Evolutionary conservation across 2,888 invertebrate species (phyloP), one percentile per base, ranked within the genome.

Genomic region (Drosophila colorata): DNA sequence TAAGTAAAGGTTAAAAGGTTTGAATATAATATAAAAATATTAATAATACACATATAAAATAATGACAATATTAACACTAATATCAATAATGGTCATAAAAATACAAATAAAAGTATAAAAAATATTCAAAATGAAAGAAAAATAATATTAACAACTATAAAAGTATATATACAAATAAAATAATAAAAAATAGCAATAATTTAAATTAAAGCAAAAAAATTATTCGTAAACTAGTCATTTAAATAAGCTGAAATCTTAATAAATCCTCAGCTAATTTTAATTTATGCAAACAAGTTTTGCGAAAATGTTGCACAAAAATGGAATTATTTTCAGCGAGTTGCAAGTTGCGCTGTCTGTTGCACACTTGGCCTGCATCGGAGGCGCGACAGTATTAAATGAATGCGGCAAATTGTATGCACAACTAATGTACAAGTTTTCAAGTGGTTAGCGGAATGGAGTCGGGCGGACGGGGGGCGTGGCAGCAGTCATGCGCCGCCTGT

Each of bases 331-430:
- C 40, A 57, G 37, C 52, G 14, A 44, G 49, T 37, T 41, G 28
- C 55, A 13, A 43, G 40, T 33, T 31, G 46, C 57, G 46, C 59
- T 70, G 74, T 74, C 65, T 65, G 70, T 16, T 60, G 76, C 74
- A 70, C 75, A 59, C 55, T 69, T 31, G 38, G 35, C 48, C 70
- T 25, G 40, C 8, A 11, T 33, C 28, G 14, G 44, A 28, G 51
- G 51, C 38, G 51, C 51, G 69, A 65, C 55, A 74, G 43, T 43
- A 60, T 78, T 67, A 64, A 74, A 60, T 78, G 75, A 74, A 68
- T 78, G 56, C 59, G 56, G 61, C 20, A 74, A 72, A 56, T 75
- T 75, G 71, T 71, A 75, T 75, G 75, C 75, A 58, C 59, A 73
- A 74, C 60, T 78, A 74, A 74, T 74, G 70, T 67, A 61, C 52